Conservation (phyloP, 2,797 vertebrate species). For the Rhynchonycteris naso region DNA sequence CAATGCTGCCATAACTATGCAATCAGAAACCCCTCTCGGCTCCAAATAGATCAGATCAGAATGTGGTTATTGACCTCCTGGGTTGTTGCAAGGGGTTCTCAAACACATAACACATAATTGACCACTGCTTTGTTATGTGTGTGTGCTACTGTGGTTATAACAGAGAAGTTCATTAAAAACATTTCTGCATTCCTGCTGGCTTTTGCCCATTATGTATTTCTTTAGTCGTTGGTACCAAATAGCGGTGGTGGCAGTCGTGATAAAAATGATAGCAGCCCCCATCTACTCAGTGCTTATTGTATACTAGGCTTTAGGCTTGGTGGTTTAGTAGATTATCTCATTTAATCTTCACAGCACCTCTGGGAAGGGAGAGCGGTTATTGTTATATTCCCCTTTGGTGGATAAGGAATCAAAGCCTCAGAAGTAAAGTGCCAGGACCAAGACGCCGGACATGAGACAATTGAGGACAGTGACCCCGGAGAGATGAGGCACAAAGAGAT, state of each 20-base stretch:
- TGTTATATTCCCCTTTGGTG: background rate
- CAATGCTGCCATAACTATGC: background rate
- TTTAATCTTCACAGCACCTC: background rate
- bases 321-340: background rate
- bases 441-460: background rate
- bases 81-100: background rate
- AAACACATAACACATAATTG: background rate
- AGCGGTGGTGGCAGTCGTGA: background rate
- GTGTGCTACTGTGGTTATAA: background rate
- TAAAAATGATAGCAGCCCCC: background rate
- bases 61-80: background rate
- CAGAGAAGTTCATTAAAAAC: background rate
- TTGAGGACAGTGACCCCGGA: background rate
- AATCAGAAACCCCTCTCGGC: background rate
- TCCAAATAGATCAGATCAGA: background rate
- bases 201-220: background rate
- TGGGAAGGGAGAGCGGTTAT: background rate
- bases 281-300: background rate
- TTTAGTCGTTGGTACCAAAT: background rate
- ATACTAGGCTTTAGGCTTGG: background rate
- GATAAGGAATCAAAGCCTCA: background rate
- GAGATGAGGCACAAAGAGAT: background rate
- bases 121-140: background rate
- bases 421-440: background rate
- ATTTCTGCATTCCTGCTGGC: background rate